A percentile compares a stretch with the other conserved stretches of the same genome.
phyloP scores from a whole-genome alignment of 2,113 vertebrate species.

The Oophaga pumilio region DNA sequence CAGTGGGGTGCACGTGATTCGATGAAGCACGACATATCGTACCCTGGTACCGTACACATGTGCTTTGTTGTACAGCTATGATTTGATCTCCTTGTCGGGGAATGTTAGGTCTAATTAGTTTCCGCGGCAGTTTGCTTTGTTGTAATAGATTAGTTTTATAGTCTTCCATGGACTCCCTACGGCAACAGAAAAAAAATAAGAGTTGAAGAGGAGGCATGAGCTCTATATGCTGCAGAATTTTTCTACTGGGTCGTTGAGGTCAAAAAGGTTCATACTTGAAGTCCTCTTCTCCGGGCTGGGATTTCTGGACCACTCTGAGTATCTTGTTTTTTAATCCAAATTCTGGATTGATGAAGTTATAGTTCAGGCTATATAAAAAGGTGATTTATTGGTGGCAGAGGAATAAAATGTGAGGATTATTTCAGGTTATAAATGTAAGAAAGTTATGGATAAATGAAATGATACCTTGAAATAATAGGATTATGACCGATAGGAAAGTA shows the following conservation, averaged over 20 bases:
- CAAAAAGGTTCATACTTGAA: neutral
- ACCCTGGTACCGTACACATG: neutral
- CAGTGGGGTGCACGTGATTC: neutral
- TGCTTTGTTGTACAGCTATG: conserved; percentile 19
- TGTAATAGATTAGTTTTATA: conserved; percentile 30
- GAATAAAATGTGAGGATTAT: neutral
- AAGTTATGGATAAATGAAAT: neutral
- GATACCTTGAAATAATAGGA: neutral
- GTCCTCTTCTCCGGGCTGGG: neutral
- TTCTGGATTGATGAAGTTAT: neutral
- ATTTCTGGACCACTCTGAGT: neutral
- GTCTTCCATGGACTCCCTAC: neutral
- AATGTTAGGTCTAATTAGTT: conserved; percentile 9
- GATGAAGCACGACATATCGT: neutral
- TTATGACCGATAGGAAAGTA: neutral
- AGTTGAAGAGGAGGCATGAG: neutral
- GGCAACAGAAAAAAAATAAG: neutral
- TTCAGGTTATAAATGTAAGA: no score
- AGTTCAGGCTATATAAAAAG: neutral
- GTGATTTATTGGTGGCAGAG: neutral
- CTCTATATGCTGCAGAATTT: neutral
- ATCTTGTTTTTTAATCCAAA: neutral
- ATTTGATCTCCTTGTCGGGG: conserved; percentile 13
- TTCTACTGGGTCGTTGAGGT: neutral
- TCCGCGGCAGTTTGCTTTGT: neutral